phyloP scores from a whole-genome alignment of 2,797 vertebrate genomes.

The Tachyglossus aculeatus region DNA sequence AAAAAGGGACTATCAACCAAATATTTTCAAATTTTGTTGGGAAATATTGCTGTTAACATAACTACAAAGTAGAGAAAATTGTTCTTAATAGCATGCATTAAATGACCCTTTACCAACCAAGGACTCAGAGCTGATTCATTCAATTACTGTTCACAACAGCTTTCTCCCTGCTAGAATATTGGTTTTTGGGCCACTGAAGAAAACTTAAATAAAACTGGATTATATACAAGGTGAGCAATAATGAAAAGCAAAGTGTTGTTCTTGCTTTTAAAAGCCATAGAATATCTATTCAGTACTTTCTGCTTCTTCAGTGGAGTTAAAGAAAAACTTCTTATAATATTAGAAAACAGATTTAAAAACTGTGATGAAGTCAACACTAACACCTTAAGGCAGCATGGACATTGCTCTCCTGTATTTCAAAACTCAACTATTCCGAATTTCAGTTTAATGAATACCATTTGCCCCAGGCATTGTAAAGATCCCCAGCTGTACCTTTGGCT shows the following conservation, averaged over 20 bases:
- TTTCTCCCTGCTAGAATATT: constrained; percentile 55
- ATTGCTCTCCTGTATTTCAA: constrained; percentile 18
- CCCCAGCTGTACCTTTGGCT: neutral
- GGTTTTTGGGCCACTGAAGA: constrained; percentile 50
- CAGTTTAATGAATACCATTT: constrained; percentile 9
- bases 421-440: constrained; percentile 37
- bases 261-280: constrained; percentile 13
- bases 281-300: constrained; percentile 29
- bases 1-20: neutral
- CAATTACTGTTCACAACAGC: constrained; percentile 64
- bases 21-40: constrained; percentile 30
- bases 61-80: constrained; percentile 50
- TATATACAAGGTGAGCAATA: constrained; percentile 47
- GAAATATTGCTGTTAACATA: constrained; percentile 45
- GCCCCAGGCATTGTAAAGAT: neutral
- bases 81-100: constrained; percentile 60
- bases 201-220: constrained; percentile 57
- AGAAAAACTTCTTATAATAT: neutral
- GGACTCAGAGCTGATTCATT: constrained; percentile 57
- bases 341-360: constrained; percentile 19
- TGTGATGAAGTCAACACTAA: constrained; percentile 1
- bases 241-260: constrained; percentile 23
- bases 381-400: neutral
- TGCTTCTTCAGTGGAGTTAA: constrained; percentile 23
- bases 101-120: constrained; percentile 35